Evolutionary conservation across 2,113 vertebrate genomes (phyloP), one percentile per base, ranked within the genome.

Genomic region (Mus pahari): DNA sequence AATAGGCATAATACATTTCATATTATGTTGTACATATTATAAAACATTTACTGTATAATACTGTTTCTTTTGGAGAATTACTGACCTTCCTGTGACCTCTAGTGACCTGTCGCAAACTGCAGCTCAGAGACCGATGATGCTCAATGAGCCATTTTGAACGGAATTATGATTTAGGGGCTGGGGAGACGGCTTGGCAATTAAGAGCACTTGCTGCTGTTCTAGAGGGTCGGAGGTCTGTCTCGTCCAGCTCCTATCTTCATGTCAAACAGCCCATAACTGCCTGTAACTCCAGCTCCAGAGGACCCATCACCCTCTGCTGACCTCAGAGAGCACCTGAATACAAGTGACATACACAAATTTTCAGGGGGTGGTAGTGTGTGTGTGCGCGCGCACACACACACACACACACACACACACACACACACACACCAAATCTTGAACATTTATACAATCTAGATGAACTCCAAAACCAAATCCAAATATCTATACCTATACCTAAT

Each of bases 41-140:
- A 58, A 39, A 58, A 55, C n/a, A 39, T 53, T n/a, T n/a, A 87
- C 36, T 87, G 50, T 50, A 53, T 7, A 53, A 68, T 50, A 48
- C 9, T 89, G 71, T 82, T 50, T 94, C 94, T 24, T 87, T 60
- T 36, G 53, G 81, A 79, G 91, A 96, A 93, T 88, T 94, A 92
- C 82, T 92, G 95, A 98, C 97, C 94, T 98, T 91, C 84, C 96
- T 95, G 84, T 84, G 94, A 94, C 95, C 91, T 88, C 62, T 36
- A 70, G 75, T 92, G 92, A 93, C 95, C 92, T 83, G 50, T 31
- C 53, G 0, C 7, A 82, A 92, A 42, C 87, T 92, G 86, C 91
- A 92, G 42, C 53, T 14, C 4, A 93, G 64, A 78, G 93, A 98
- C 95, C 12, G 55, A 90, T 66, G 83, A 36, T 92, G 71, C 22